Evolutionary conservation across 2,113 vertebrate genomes (phyloP), one percentile per base, ranked within the genome.

Genomic region (Thunnus thynnus): DNA sequence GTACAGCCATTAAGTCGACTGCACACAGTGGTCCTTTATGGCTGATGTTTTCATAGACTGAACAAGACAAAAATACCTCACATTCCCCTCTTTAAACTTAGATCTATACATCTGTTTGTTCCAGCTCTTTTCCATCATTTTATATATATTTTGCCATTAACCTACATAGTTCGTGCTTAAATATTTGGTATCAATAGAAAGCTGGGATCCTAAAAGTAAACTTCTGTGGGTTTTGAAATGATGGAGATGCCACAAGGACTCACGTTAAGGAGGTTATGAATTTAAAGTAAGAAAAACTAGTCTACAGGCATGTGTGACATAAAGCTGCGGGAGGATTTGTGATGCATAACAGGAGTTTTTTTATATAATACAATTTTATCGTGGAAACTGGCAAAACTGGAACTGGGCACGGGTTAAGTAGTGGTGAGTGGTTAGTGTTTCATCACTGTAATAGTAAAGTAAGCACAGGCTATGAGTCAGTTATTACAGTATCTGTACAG

Each of bases 1-100:
- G 65, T 52, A 32, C n/a, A 57, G 63, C 32, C 67, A 76, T 63
- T 75, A 68, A 52, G 55, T 54, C 5, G 3, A 46, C 65, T 55
- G 60, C 72, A 69, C 82, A 91, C 88, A 91, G 56, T 87, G 80
- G 51, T 62, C 68, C 86, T 89, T 84, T 92, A 86, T 92, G 84
- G 61, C 62, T 14, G 56, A 47, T 48, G 71, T 50, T 75, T 84
- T 62, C 30, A 78, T 46, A 46, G n/a, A 61, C 32, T 30, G 46
- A 82, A 62, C 32, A 52, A 58, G 46, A 69, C 46, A 84, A 63
- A 72, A 52, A 52, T 74, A 32, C 50, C 3, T 75, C 20, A 16
- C 2, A 64, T 64, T 22, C 17, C 22, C 13, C 18, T 11, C 36
- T 9, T 41, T 20, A n/a, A n/a, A 27, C 9, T 3, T 47, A 36